Evolutionary conservation across 2,797 vertebrate species (phyloP).

Genomic region (Phalanger gymnotis): DNA sequence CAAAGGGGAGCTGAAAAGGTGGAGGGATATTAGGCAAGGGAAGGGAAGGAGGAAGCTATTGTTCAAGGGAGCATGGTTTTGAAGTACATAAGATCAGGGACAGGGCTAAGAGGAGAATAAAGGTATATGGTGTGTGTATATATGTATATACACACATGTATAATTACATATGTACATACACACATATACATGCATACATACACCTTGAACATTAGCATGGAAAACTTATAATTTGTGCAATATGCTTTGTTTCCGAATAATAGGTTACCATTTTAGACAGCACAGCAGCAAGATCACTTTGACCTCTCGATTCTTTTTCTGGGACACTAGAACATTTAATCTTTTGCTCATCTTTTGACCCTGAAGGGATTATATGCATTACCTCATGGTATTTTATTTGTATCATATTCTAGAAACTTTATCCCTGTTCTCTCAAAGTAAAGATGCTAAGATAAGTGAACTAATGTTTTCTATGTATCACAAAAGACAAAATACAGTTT

Average conservation of each 20-base stretch:
- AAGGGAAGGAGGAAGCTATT: too few species aligned
- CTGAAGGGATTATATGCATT: conserved; percentile 38
- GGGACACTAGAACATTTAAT: neutral
- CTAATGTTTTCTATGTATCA: conserved; percentile 12
- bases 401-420: conserved; percentile 20
- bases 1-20: too few species aligned
- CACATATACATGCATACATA: neutral
- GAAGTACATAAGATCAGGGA: too few species aligned
- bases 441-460: neutral
- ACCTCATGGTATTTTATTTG: neutral
- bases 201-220: conserved; percentile 13
- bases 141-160: too few species aligned
- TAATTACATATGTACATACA: too few species aligned
- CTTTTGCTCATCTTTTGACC: neutral
- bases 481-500: conserved; percentile 28
- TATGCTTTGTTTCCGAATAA: conserved; percentile 54
- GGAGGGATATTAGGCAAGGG: too few species aligned
- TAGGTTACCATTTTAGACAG: neutral
- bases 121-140: neutral
- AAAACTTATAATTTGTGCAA: conserved; percentile 25
- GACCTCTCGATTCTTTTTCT: neutral
- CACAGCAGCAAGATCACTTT: neutral
- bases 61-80: too few species aligned
- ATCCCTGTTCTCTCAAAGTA: conserved; percentile 4
- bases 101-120: neutral